Evolutionary conservation across 2,797 vertebrate species (phyloP).

Genomic region (Spinus pinus): DNA sequence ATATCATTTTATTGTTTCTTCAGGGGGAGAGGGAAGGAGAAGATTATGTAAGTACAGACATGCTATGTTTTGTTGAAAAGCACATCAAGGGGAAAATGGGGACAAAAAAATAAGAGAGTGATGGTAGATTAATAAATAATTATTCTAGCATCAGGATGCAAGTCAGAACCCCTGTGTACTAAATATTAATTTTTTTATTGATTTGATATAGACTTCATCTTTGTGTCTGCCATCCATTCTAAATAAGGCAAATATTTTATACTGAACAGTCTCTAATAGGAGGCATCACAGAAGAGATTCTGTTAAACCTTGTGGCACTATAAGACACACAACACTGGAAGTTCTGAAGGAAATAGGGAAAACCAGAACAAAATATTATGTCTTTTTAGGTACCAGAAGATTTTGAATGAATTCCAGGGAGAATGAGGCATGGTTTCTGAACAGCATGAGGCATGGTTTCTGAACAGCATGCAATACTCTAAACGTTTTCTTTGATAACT

Average conservation of each 20-base stretch:
- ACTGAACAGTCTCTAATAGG: background rate
- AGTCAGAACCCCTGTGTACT: background rate
- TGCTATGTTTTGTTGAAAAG: background rate
- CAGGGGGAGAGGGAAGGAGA: background rate
- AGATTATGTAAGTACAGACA: background rate
- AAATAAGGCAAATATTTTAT: background rate
- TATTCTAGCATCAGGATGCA: background rate
- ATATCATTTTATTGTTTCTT: background rate
- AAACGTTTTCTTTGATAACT: background rate
- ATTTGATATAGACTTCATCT: background rate
- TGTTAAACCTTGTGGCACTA: background rate
- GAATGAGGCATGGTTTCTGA: background rate
- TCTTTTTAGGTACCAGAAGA: background rate
- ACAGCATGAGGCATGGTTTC: background rate
- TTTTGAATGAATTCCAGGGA: background rate
- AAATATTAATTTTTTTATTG: background rate
- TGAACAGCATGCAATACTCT: background rate
- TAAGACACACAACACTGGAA: background rate
- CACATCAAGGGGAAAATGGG: background rate
- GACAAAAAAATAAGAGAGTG: background rate
- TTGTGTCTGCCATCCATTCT: background rate
- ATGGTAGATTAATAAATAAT: background rate
- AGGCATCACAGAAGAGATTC: background rate
- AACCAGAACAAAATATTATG: rapidly evolving
- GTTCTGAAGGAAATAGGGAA: background rate